A percentile compares a stretch with the other conserved stretches of the same genome.
phyloP scores from a whole-genome alignment of 2,888 invertebrate species.

The Yponomeuta malinellus region DNA sequence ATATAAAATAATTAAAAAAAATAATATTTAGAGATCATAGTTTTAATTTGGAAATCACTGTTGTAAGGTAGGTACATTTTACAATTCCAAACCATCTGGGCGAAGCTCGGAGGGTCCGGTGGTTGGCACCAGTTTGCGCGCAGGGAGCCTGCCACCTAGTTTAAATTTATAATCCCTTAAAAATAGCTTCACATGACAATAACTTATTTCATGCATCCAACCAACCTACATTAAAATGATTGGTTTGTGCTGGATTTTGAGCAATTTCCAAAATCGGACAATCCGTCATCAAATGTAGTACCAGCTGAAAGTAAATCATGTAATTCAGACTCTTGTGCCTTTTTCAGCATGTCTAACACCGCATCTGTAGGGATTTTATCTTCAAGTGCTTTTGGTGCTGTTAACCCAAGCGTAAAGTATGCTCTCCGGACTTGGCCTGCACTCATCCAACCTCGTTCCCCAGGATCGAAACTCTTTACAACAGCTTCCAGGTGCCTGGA shows the following conservation, averaged over 20 bases:
- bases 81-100: too few species aligned
- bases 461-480: constrained; percentile 63
- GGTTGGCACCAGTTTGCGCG: too few species aligned
- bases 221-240: too few species aligned
- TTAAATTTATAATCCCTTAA: too few species aligned
- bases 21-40: too few species aligned
- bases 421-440: constrained; percentile 53
- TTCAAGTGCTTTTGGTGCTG: constrained; percentile 30
- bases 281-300: background rate
- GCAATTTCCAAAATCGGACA: background rate
- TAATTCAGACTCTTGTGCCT: constrained; percentile 48
- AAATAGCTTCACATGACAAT: too few species aligned
- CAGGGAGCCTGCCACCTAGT: too few species aligned
- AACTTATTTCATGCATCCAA: too few species aligned
- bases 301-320: constrained; percentile 41
- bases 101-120: too few species aligned
- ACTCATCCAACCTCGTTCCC: constrained; percentile 56
- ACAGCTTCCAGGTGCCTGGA: constrained; percentile 53
- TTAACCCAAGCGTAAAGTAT: constrained; percentile 48
- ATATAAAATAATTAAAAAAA: too few species aligned
- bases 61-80: too few species aligned
- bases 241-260: background rate
- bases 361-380: constrained; percentile 37
- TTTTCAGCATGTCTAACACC: constrained; percentile 33
- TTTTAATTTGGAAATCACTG: too few species aligned